Evolutionary conservation across 2,888 invertebrate species (phyloP), one percentile per base, ranked within the genome.

Genomic region (Drosophila fulvimacula): DNA sequence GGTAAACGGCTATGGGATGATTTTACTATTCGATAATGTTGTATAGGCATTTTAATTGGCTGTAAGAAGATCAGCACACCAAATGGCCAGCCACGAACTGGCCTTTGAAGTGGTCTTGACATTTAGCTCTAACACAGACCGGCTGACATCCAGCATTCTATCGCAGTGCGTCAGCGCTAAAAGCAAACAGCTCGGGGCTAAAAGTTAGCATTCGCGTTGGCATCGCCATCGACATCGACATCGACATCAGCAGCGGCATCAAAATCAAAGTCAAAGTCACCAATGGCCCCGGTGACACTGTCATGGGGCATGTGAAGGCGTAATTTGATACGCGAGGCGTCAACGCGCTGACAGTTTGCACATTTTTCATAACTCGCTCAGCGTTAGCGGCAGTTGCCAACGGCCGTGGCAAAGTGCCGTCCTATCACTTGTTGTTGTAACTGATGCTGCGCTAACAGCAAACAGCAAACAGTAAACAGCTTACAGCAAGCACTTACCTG

Each of bases 261-360:
- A 76, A 83, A 73, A 83, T 77, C 80, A 77, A 74, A 72, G 59
- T 81, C 80, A 76, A 61, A 53, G 58, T 62, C 62, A 46, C 57
- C 76, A 69, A 78, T 82, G 82, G n/a, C n/a, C n/a, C n/a, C n/a
- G n/a, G 78, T 85, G 85, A 88, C 77, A 88, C 76, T 85, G 81
- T 82, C 82, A 70, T 61, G 63, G 65, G 82, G 52, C 78, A 73
- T 79, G 82, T 78, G 85, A 85, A 17, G 36, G 64, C 73, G 85
- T 64, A 78, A 88, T 82, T 85, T 67, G 83, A 83, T 83, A 79
- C 60, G 44, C 55, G 63, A 64, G 55, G 59, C 66, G 78, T 76
- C 78, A 76, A 34, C 36, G 61, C 67, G 72, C 68, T 82, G 82
- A 84, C 88, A 87, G 87, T 27, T 79, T 79, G 69, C 76, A 84